Evolutionary conservation across 2,113 vertebrate species (phyloP).

Genomic region (Megaceryle torquata): DNA sequence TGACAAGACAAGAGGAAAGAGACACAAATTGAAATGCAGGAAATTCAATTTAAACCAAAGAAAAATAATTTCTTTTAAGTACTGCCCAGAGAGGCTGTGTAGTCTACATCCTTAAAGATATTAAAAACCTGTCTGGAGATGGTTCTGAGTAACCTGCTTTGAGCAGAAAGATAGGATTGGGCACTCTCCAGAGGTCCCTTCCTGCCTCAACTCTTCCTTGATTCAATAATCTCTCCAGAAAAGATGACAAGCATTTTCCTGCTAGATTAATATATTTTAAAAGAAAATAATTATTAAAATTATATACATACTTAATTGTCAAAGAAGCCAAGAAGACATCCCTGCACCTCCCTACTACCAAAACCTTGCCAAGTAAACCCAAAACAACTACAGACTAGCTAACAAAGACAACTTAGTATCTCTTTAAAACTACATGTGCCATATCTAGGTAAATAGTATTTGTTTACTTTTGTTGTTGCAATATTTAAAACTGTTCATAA

Average conservation of each 20-base stretch:
- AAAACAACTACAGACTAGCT: not conserved
- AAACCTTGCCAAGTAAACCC: not conserved
- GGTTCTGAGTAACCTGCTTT: not conserved
- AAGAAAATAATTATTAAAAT: not conserved
- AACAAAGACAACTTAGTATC: not conserved
- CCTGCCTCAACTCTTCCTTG: not conserved
- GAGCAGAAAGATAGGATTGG: not conserved
- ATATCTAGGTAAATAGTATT: not conserved
- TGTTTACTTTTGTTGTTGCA: not conserved
- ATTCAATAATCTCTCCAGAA: not conserved
- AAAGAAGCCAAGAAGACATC: not conserved
- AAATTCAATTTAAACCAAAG: not conserved
- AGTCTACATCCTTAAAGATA: not conserved
- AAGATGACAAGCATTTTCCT: not conserved
- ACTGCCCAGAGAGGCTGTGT: not conserved
- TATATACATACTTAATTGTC: not conserved
- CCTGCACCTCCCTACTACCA: not conserved
- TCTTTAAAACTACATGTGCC: not conserved
- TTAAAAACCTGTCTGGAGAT: not conserved
- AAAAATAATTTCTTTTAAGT: not conserved
- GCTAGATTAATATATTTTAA: not conserved
- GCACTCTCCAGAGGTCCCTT: not conserved
- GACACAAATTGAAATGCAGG: not conserved
- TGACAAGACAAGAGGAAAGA: not conserved
- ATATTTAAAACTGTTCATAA: not conserved